Evolutionary conservation across 2,888 invertebrate species (phyloP).

Genomic region (Drosophila ustulata): DNA sequence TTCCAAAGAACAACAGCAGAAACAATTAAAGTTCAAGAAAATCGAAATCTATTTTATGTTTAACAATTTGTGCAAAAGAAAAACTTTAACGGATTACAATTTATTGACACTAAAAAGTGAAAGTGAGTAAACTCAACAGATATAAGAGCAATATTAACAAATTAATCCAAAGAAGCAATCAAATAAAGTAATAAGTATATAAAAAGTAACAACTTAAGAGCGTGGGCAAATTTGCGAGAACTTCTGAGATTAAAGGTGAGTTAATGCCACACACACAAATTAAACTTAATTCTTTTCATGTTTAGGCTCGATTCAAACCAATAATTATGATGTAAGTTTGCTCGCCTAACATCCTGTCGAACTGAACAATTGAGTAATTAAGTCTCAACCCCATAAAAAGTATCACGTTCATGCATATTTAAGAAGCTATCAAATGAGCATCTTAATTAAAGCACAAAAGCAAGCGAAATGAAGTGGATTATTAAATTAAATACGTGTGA

Average conservation of each 20-base stretch:
- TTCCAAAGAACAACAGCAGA: conserved; percentile 53
- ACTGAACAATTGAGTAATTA: conserved; percentile 21
- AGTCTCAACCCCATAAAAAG: conserved; percentile 26
- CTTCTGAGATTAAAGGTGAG: conserved; percentile 5
- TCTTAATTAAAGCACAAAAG: conserved; percentile 51
- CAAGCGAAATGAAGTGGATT: conserved; percentile 20
- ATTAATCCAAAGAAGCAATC: conserved; percentile 2
- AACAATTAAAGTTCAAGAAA: conserved; percentile 78
- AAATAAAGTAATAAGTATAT: conserved; percentile 1
- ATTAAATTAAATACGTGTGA: conserved; percentile 52
- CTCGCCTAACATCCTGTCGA: conserved; percentile 31
- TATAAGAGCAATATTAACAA: not conserved
- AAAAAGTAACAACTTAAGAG: not conserved
- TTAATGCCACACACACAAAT: conserved; percentile 5
- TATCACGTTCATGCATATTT: conserved; percentile 31
- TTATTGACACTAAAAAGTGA: conserved; percentile 65
- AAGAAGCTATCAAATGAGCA: conserved; percentile 47
- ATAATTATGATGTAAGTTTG: conserved; percentile 8
- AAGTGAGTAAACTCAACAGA: conserved; percentile 53
- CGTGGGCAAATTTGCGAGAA: conserved; percentile 11
- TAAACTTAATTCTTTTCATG: conserved; percentile 24
- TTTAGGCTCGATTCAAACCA: conserved; percentile 5
- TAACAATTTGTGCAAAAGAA: conserved; percentile 83
- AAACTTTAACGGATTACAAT: conserved; percentile 72
- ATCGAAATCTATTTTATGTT: conserved; percentile 83